Evolutionary conservation across 2,797 vertebrate genomes (phyloP).

Genomic region (Poecilia gillii): DNA sequence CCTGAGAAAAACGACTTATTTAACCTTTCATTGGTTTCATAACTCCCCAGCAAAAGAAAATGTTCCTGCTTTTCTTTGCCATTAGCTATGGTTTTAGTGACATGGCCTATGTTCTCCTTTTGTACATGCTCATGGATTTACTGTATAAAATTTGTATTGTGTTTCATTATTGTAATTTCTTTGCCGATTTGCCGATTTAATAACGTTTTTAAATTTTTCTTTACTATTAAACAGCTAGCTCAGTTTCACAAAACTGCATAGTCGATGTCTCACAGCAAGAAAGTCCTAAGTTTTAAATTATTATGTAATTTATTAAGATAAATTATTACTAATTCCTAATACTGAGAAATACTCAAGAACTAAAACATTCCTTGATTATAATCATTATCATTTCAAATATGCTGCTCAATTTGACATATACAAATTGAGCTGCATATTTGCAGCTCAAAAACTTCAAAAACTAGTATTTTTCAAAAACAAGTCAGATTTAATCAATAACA

Average conservation of each 20-base stretch:
- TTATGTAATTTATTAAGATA: too few species aligned
- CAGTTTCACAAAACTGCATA: too few species aligned
- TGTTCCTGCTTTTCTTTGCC: background rate
- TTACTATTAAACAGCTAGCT: too few species aligned
- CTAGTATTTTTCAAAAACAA: background rate
- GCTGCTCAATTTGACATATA: background rate
- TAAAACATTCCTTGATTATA: background rate
- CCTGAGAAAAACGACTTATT: conserved; percentile 11
- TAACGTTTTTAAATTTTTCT: too few species aligned
- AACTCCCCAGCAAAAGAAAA: conserved; percentile 12
- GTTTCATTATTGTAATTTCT: background rate
- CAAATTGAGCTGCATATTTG: background rate
- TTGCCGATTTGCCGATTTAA: background rate
- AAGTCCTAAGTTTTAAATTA: too few species aligned
- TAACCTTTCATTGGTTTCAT: background rate
- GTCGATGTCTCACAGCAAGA: too few species aligned
- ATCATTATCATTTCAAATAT: background rate
- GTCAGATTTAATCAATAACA: background rate
- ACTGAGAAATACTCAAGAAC: background rate
- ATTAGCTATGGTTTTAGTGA: too few species aligned
- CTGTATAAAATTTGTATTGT: background rate
- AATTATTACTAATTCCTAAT: too few species aligned
- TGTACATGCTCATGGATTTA: background rate
- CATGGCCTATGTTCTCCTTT: background rate
- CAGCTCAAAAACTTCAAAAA: background rate